A percentile compares a stretch with the other conserved stretches of the same genome.
Evolutionary conservation across 2,113 vertebrate species (phyloP).

Genomic region (Agapornis roseicollis): DNA sequence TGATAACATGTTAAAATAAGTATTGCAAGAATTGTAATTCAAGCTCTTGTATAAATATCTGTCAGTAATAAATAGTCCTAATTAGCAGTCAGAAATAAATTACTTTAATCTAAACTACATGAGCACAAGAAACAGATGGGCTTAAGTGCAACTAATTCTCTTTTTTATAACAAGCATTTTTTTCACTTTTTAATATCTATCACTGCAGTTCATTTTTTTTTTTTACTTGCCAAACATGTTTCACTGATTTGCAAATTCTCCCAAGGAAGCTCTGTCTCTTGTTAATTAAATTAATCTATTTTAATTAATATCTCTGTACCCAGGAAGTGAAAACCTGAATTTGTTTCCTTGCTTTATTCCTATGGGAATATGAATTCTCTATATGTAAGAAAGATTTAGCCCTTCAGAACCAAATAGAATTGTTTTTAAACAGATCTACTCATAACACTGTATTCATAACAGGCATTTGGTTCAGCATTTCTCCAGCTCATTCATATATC

Average conservation of each 20-base stretch:
- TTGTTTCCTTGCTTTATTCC: not conserved
- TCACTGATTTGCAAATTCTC: not conserved
- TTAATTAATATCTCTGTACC: not conserved
- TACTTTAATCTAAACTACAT: constrained; percentile 22
- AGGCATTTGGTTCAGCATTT: not conserved
- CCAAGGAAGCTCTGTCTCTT: not conserved
- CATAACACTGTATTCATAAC: not conserved
- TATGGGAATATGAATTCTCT: not conserved
- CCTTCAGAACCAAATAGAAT: not conserved
- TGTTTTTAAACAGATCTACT: not conserved
- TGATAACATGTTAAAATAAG: not conserved
- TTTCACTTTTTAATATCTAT: not conserved
- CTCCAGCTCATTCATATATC: not conserved
- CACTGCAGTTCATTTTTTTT: not conserved
- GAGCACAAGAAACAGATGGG: constrained; percentile 38
- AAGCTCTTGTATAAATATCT: not conserved
- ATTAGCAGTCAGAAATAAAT: constrained; percentile 49
- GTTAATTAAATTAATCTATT: constrained; percentile 28
- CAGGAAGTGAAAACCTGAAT: not conserved
- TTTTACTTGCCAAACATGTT: constrained; percentile 2
- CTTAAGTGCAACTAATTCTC: constrained; percentile 25
- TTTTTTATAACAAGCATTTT: constrained; percentile 10
- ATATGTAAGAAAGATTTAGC: not conserved
- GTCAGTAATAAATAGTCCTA: constrained; percentile 42
- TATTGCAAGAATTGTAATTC: constrained; percentile 2